phyloP scores from a whole-genome alignment of 1,140 invertebrate genomes.

The Zaprionus taronus region DNA sequence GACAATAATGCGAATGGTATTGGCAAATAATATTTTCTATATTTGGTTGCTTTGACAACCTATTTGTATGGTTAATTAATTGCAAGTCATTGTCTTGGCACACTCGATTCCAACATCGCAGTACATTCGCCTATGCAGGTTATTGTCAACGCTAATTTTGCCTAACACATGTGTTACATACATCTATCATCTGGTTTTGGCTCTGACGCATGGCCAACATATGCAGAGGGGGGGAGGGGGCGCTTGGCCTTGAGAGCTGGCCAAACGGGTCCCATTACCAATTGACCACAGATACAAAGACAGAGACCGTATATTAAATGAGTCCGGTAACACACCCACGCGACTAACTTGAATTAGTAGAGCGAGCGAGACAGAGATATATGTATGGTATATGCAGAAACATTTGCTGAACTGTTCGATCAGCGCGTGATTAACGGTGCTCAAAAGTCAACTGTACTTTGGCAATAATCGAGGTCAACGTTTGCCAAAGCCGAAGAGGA shows the following conservation, averaged over 20 bases:
- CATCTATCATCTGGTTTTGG: slow-evolving; percentile 23
- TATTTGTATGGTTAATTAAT: slow-evolving; percentile 30
- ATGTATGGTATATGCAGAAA: not conserved
- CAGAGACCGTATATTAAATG: not conserved
- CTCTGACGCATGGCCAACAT: slow-evolving; percentile 31
- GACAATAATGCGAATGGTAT: not conserved
- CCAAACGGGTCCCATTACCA: slow-evolving; percentile 37
- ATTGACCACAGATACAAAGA: slow-evolving; percentile 34
- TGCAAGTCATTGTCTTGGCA: slow-evolving; percentile 35
- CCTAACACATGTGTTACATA: slow-evolving; percentile 30
- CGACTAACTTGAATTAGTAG: not conserved
- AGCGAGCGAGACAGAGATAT: not conserved
- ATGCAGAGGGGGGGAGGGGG: not conserved
- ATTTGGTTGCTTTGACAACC: slow-evolving; percentile 13
- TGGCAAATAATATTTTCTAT: not conserved
- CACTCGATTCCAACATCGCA: slow-evolving; percentile 11
- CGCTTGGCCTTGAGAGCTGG: slow-evolving; percentile 43
- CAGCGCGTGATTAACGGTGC: slow-evolving; percentile 24
- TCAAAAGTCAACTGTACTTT: slow-evolving; percentile 20
- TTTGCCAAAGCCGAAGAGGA: slow-evolving; percentile 2
- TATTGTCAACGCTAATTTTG: slow-evolving; percentile 33
- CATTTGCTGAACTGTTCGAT: slow-evolving; percentile 8
- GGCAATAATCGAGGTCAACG: slow-evolving; percentile 35
- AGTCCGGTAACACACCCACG: slow-evolving; percentile 36
- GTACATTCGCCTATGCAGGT: not conserved